Percentiles rank a stretch among this genome's conserved stretches.
phyloP scores from a whole-genome alignment of 1,140 invertebrate genomes.

The Drosophila kohkoa region DNA sequence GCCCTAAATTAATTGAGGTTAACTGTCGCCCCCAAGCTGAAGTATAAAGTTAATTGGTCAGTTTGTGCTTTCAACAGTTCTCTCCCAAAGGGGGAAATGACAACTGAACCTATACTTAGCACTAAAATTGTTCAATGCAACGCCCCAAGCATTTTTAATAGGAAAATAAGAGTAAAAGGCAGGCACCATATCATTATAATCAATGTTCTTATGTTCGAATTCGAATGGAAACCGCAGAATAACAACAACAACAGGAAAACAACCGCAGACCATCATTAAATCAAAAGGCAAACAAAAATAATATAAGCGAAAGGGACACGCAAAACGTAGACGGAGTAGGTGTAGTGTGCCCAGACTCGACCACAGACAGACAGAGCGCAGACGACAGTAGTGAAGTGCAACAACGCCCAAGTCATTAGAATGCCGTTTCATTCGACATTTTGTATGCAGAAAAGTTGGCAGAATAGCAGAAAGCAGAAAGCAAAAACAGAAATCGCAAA shows the following conservation, averaged over 20 bases:
- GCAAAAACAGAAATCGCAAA: slow-evolving; percentile 53
- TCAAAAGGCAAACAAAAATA: slow-evolving; percentile 74
- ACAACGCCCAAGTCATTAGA: slow-evolving; percentile 79
- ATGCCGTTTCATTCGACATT: slow-evolving; percentile 69
- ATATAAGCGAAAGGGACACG: slow-evolving; percentile 8
- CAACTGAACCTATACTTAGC: slow-evolving; percentile 46
- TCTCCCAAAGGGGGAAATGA: background rate
- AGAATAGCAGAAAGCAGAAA: slow-evolving; percentile 27
- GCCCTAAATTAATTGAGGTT: slow-evolving; percentile 1
- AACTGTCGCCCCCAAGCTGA: background rate
- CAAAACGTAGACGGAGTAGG: slow-evolving; percentile 13
- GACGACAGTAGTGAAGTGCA: slow-evolving; percentile 39
- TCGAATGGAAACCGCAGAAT: slow-evolving; percentile 18
- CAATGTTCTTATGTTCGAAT: slow-evolving; percentile 60
- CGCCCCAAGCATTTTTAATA: slow-evolving; percentile 46
- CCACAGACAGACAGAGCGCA: slow-evolving; percentile 33
- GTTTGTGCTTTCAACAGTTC: slow-evolving; percentile 11
- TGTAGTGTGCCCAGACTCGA: slow-evolving; percentile 17
- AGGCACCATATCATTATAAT: slow-evolving; percentile 52
- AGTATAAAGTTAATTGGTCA: slow-evolving; percentile 45
- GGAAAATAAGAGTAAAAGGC: background rate
- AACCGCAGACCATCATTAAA: slow-evolving; percentile 67
- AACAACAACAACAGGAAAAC: slow-evolving; percentile 10
- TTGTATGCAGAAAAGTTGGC: slow-evolving; percentile 72
- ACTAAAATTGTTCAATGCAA: slow-evolving; percentile 30